Conservation (phyloP, 2,888 invertebrate species). For the Pardosa pseudoannulata region DNA sequence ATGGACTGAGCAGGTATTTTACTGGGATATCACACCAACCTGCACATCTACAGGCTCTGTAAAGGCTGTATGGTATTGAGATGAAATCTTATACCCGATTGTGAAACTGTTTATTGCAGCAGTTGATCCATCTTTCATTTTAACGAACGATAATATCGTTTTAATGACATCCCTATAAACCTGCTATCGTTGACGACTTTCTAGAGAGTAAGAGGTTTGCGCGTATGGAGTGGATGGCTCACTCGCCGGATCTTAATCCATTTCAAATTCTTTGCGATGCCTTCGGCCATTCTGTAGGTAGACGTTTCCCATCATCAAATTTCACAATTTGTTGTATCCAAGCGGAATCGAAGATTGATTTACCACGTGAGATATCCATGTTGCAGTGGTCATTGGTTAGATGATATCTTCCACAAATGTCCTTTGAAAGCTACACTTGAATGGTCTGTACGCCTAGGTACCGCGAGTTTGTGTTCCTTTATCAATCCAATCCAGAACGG, state of each 20-base stretch:
- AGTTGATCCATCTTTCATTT: too few species aligned
- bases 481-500: too few species aligned
- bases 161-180: neutral
- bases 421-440: too few species aligned
- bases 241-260: slow-evolving; percentile 5
- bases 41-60: too few species aligned
- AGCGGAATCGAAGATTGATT: neutral
- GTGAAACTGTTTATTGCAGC: too few species aligned
- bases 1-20: too few species aligned
- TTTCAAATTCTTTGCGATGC: neutral
- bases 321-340: slow-evolving; percentile 7
- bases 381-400: neutral
- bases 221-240: neutral
- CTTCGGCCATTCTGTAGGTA: neutral
- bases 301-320: neutral
- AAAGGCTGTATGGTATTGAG: too few species aligned
- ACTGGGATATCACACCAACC: neutral
- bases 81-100: neutral
- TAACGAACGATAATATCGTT: neutral
- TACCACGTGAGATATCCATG: neutral
- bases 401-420: neutral
- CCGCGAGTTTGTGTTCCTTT: too few species aligned
- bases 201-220: neutral
- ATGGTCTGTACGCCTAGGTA: too few species aligned
- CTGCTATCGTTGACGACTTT: slow-evolving; percentile 3